Evolutionary conservation across 2,888 invertebrate species (phyloP), one percentile per base, ranked within the genome.

Genomic region (Mythimna lalbum): DNA sequence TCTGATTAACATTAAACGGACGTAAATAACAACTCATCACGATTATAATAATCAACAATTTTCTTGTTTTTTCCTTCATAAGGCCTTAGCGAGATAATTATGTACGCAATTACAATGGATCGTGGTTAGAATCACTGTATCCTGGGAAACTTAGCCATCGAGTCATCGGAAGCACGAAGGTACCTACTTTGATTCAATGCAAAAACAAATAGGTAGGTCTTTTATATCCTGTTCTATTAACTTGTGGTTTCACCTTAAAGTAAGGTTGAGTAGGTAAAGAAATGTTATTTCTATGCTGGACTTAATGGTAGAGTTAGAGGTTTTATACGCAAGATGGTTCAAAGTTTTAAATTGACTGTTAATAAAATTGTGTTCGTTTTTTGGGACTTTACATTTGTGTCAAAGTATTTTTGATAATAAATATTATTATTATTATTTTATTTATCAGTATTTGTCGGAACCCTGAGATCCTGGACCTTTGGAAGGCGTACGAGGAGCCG

Each of bases 121-220:
- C 59, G 61, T 43, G 68, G 60, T n/a, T 19, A 21, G 57, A 69
- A 77, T 76, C 75, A 74, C 73, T 74, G 36, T 67, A 76, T 74
- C 74, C 73, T 78, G 72, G 63, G 73, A 78, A 69, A 59, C 69
- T 31, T 61, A 55, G 55, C 50, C 33, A 78, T 86, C 82, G 80
- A 75, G 71, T 85, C 85, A 86, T 80, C 74, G 39, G 21, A 21
- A 55, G 33, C 66, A 56, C 66, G 76, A 66, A 70, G 56, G 1
- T n/a, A 59, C 39, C 36, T 63, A 17, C 52, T 53, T 36, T 5
- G 50, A 65, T 68, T 76, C 21, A 76, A 78, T 70, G 70, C 14
- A 70, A 81, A 81, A 66, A 63, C 23, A 61, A 57, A 64, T 53
- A 80, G 14, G 14, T 43, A 80, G 19, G 14, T 43, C 19, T 33